Evolutionary conservation across 2,888 invertebrate species (phyloP).

Genomic region (Anoplius nigerrimus): DNA sequence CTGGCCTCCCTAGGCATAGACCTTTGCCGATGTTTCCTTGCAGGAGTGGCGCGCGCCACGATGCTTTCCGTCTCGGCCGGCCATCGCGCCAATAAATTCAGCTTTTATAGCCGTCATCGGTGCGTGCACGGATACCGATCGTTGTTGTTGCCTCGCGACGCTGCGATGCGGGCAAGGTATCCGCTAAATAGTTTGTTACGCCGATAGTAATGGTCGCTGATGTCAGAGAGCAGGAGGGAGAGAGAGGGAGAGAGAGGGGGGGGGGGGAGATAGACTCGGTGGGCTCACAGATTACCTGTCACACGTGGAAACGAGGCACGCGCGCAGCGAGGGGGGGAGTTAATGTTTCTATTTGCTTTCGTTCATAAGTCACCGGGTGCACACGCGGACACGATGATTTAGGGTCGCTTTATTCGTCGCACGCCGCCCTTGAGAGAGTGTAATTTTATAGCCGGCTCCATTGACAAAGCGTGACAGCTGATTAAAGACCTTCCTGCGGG

Average conservation of each 20-base stretch:
- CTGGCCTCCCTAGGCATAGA: conserved; percentile 34
- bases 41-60: conserved; percentile 25
- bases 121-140: conserved; percentile 19
- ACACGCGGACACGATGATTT: no score
- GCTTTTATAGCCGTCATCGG: conserved; percentile 29
- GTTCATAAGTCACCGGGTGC: no score
- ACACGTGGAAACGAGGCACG: no score
- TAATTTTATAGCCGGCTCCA: not conserved
- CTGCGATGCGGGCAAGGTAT: conserved; percentile 40
- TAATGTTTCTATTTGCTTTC: no score
- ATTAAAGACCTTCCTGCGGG: no score
- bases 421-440: no score
- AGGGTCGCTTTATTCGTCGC: no score
- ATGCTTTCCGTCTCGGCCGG: conserved; percentile 3
- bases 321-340: no score
- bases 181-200: conserved; percentile 41
- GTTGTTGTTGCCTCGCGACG: not conserved
- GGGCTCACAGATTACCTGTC: not conserved
- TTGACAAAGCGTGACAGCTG: no score
- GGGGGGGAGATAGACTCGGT: no score
- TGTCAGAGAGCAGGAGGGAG: conserved; percentile 23
- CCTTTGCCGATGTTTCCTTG: conserved; percentile 39
- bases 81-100: conserved; percentile 37
- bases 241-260: no score
- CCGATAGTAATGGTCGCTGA: conserved; percentile 30